Evolutionary conservation across 2,888 invertebrate species (phyloP).

Genomic region (Stictocephala bisonia): DNA sequence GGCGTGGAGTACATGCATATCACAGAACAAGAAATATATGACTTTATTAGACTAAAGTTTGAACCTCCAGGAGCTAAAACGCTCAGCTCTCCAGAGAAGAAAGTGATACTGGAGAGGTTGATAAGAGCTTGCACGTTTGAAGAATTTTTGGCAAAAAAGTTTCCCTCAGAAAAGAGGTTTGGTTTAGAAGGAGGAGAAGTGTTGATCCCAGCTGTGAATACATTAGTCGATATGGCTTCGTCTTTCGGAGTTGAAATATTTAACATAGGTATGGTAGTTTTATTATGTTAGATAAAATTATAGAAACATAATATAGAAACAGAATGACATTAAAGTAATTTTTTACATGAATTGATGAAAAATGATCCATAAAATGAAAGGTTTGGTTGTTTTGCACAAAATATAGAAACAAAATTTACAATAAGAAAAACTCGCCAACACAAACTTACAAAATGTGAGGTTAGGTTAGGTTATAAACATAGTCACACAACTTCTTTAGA

Average conservation of each 20-base stretch:
- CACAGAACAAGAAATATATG: slow-evolving; percentile 74
- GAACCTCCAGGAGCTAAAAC: slow-evolving; percentile 72
- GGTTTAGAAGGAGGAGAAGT: slow-evolving; percentile 84
- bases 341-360: no score
- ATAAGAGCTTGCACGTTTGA: slow-evolving; percentile 70
- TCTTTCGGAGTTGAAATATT: slow-evolving; percentile 76
- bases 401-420: no score
- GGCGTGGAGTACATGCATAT: slow-evolving; percentile 84
- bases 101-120: slow-evolving; percentile 74
- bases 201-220: slow-evolving; percentile 80
- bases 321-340: no score
- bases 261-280: slow-evolving; percentile 74
- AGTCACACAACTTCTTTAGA: no score
- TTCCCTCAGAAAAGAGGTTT: slow-evolving; percentile 84
- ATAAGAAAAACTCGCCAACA: no score
- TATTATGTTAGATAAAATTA: no score
- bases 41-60: slow-evolving; percentile 76
- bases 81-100: slow-evolving; percentile 69
- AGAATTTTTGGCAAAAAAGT: slow-evolving; percentile 81
- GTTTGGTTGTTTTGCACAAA: no score
- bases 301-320: no score
- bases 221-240: slow-evolving; percentile 77
- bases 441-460: no score
- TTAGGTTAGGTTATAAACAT: no score
- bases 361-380: no score